Conservation (phyloP, 2,888 invertebrate genomes). For the Hypena proboscidalis region DNA sequence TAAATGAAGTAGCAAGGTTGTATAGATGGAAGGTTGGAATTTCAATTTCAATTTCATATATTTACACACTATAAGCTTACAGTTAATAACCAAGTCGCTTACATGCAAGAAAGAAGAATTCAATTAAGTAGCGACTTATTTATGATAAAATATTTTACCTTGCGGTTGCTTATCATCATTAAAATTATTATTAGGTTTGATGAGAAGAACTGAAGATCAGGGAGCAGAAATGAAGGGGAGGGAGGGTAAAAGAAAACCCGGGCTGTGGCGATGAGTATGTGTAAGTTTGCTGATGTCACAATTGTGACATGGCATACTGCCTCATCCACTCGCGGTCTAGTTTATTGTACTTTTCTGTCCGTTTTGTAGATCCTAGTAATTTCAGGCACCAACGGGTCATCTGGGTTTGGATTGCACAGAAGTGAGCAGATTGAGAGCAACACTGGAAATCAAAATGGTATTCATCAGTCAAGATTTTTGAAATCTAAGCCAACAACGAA, state of each 20-base stretch:
- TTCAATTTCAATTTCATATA: too few relatives aligned
- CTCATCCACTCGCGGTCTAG: slow-evolving; percentile 99
- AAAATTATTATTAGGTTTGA: slow-evolving; percentile 69
- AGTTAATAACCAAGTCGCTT: too few relatives aligned
- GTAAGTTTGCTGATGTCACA: slow-evolving; percentile 82
- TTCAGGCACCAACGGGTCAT: slow-evolving; percentile 99
- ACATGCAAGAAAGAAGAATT: too few relatives aligned
- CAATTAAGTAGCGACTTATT: too few relatives aligned
- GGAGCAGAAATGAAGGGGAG: slow-evolving; percentile 55
- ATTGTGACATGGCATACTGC: slow-evolving; percentile 99
- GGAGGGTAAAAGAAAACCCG: slow-evolving; percentile 59
- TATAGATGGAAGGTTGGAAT: too few relatives aligned
- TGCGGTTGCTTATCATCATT: too few relatives aligned
- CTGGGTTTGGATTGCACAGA: slow-evolving; percentile 99
- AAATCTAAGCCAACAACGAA: slow-evolving; percentile 20
- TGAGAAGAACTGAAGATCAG: slow-evolving; percentile 60
- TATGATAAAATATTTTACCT: too few relatives aligned
- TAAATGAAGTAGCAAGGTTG: slow-evolving; percentile 13
- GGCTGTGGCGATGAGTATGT: slow-evolving; percentile 84
- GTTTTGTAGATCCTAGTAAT: slow-evolving; percentile 99
- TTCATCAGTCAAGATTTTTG: slow-evolving; percentile 20
- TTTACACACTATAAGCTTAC: too few relatives aligned
- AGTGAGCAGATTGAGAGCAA: slow-evolving; percentile 99
- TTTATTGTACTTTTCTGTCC: slow-evolving; percentile 99
- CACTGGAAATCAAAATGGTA: slow-evolving; percentile 87